Evolutionary conservation across 1,140 invertebrate species (phyloP).

Genomic region (Drosophila miranda): DNA sequence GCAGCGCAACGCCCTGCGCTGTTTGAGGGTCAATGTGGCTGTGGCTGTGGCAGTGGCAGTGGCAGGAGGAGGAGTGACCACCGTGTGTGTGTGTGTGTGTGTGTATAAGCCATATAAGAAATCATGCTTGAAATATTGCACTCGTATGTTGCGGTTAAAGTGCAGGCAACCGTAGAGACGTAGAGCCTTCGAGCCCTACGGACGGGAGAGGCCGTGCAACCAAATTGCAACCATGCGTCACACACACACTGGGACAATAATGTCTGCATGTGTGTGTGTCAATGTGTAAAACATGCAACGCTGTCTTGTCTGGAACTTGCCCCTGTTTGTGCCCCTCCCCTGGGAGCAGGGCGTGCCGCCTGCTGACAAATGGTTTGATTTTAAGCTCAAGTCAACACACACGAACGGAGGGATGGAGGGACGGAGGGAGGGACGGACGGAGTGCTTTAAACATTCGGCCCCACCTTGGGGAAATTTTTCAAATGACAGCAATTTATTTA

Average conservation of each 20-base stretch:
- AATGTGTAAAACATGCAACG: constrained; percentile 69
- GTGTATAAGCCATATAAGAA: constrained; percentile 62
- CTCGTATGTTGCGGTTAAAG: constrained; percentile 77
- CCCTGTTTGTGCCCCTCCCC: not conserved
- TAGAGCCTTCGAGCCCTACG: not conserved
- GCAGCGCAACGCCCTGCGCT: constrained; percentile 34
- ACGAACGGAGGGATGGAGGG: constrained; percentile 3
- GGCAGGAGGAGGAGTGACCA: constrained; percentile 12
- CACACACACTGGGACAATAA: constrained; percentile 40
- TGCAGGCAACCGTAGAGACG: constrained; percentile 56
- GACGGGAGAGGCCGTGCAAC: constrained; percentile 57
- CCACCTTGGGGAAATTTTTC: constrained; percentile 77
- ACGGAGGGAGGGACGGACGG: not conserved
- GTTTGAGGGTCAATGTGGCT: constrained; percentile 74
- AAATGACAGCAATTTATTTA: constrained; percentile 80
- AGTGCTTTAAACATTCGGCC: constrained; percentile 50
- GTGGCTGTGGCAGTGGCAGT: constrained; percentile 14
- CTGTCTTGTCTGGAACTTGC: constrained; percentile 69
- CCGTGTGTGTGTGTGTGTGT: not conserved
- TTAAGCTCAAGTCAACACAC: constrained; percentile 70
- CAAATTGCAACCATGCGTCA: constrained; percentile 74
- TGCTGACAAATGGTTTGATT: constrained; percentile 77
- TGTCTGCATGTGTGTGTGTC: constrained; percentile 21
- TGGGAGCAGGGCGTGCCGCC: not conserved
- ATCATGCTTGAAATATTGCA: constrained; percentile 77